A percentile compares a stretch with the other conserved stretches of the same genome.
Evolutionary conservation across 2,797 vertebrate genomes (phyloP).

Genomic region (Netta rufina): DNA sequence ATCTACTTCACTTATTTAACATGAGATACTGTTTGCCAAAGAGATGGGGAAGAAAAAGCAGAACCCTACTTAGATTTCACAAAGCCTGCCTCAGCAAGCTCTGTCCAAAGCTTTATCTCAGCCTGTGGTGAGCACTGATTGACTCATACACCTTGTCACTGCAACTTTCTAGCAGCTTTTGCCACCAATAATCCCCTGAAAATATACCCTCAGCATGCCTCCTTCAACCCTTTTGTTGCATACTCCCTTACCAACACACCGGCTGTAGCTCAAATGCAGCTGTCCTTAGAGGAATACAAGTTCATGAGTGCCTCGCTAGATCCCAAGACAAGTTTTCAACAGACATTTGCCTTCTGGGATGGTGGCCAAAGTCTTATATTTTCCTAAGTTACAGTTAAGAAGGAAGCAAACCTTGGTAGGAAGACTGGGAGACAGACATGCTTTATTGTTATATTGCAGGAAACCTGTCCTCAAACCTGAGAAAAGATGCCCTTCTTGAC

Average conservation of each 20-base stretch:
- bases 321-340: not conserved
- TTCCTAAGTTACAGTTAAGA: not conserved
- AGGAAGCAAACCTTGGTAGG: not conserved
- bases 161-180: not conserved
- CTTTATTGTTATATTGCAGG: not conserved
- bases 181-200: not conserved
- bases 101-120: not conserved
- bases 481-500: not conserved
- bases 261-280: not conserved
- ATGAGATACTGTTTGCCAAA: not conserved
- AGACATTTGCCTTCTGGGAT: not conserved
- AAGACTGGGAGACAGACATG: not conserved
- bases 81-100: not conserved
- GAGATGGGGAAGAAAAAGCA: not conserved
- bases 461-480: not conserved
- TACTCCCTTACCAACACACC: rapidly evolving
- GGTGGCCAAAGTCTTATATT: not conserved
- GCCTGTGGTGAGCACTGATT: not conserved
- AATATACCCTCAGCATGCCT: not conserved
- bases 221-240: not conserved
- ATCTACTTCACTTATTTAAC: not conserved
- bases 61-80: not conserved
- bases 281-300: not conserved
- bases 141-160: not conserved
- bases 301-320: not conserved